These are phyloP conservation scores for Onychomys arenicola DNA, from an alignment of 2,797 vertebrate species.

Conservation along the genomic window DNA sequence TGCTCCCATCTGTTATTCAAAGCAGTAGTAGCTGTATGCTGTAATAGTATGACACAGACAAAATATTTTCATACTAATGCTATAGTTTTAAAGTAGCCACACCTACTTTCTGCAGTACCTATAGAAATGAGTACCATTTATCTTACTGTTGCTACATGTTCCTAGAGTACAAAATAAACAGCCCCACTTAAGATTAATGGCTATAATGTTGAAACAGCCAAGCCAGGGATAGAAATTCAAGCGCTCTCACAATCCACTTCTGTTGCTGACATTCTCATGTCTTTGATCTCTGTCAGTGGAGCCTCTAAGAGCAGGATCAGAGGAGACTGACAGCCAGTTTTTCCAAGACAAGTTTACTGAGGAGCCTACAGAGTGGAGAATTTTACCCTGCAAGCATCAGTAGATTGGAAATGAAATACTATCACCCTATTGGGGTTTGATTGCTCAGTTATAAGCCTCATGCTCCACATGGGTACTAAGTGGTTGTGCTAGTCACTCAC, in stretches of 20 bases:
- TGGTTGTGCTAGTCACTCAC: not conserved
- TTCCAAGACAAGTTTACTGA: not conserved
- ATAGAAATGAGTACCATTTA: not conserved
- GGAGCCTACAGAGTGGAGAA: not conserved
- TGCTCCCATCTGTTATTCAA: not conserved
- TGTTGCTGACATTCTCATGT: not conserved
- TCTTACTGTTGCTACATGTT: not conserved
- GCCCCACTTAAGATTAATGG: not conserved
- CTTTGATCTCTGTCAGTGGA: not conserved
- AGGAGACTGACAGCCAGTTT: not conserved
- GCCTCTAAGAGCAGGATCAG: not conserved
- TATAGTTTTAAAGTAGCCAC: slow-evolving; percentile 12
- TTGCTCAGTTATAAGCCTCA: not conserved
- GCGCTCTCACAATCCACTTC: not conserved
- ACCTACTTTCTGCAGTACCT: not conserved
- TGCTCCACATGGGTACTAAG: not conserved
- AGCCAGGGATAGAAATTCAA: not conserved
- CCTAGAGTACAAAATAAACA: not conserved
- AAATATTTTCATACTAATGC: slow-evolving; percentile 16
- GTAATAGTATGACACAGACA: not conserved
- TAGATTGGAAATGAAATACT: not conserved
- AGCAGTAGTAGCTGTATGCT: not conserved
- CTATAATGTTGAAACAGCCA: not conserved
- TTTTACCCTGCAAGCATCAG: not conserved
- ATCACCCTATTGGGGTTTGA: not conserved